Evolutionary conservation across 2,113 vertebrate genomes (phyloP).

Genomic region (Phylloscopus whistleri): DNA sequence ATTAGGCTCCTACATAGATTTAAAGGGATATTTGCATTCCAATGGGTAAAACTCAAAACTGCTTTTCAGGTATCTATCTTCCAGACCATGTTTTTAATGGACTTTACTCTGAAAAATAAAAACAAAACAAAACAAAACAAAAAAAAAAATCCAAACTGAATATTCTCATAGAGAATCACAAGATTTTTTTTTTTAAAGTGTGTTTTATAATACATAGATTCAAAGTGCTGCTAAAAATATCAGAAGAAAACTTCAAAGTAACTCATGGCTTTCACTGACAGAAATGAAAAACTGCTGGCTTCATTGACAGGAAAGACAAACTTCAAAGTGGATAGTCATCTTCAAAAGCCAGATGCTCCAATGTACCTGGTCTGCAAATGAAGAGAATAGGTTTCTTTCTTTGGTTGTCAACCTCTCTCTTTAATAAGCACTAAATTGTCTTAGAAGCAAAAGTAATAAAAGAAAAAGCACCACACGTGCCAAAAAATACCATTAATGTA

Average conservation of each 20-base stretch:
- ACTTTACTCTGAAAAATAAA: not conserved
- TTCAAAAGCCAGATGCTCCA: slow-evolving; percentile 12
- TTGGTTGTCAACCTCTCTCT: not conserved
- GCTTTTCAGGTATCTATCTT: not conserved
- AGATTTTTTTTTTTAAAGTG: not conserved
- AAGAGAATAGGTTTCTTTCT: not conserved
- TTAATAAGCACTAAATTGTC: not conserved
- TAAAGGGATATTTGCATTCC: not conserved
- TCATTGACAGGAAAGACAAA: not conserved
- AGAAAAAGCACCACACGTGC: not conserved
- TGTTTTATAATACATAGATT: not conserved
- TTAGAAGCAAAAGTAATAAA: not conserved
- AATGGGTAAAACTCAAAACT: not conserved
- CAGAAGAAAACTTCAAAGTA: slow-evolving; percentile 29
- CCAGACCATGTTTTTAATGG: not conserved
- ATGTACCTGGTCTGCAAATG: not conserved
- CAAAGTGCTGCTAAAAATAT: not conserved
- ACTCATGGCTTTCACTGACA: not conserved
- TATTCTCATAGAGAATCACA: not conserved
- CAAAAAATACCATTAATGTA: not conserved
- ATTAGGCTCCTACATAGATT: not conserved
- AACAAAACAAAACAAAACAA: not conserved
- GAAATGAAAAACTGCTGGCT: not conserved
- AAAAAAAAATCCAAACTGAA: not conserved
- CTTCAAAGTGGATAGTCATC: slow-evolving; percentile 28